phyloP scores from a whole-genome alignment of 2,888 invertebrate species.

The Habroteleia sp. region DNA sequence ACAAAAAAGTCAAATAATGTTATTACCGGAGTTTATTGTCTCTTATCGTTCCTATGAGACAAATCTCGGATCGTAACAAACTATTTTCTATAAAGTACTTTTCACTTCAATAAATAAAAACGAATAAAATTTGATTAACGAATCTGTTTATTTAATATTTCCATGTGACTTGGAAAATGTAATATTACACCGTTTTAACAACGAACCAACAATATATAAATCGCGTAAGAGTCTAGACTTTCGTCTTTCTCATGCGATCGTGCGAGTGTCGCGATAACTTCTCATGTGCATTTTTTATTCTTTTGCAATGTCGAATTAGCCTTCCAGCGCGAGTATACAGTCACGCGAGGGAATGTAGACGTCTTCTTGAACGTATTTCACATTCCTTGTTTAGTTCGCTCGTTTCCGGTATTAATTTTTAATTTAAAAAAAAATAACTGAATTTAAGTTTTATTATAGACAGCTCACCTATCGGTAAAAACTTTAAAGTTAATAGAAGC shows the following conservation, averaged over 20 bases:
- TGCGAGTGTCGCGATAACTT: conserved; percentile 54
- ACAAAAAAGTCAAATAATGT: conserved; percentile 38
- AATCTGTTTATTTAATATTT: conserved; percentile 30
- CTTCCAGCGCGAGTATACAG: conserved; percentile 38
- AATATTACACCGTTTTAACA: conserved; percentile 45
- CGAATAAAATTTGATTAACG: too few relatives aligned
- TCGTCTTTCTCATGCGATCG: conserved; percentile 52
- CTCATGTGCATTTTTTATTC: conserved; percentile 31
- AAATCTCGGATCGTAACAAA: too few relatives aligned
- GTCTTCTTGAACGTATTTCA: conserved; percentile 41
- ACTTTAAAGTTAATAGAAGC: too few relatives aligned
- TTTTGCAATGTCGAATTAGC: conserved; percentile 55
- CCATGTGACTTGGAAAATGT: conserved; percentile 30
- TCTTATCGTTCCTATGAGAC: conserved; percentile 7
- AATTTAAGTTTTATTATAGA: too few relatives aligned
- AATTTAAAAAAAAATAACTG: conserved; percentile 16
- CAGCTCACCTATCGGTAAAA: too few relatives aligned
- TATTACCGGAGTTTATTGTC: conserved; percentile 51
- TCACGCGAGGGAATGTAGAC: conserved; percentile 50
- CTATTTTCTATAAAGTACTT: too few relatives aligned
- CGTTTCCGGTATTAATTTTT: conserved; percentile 31
- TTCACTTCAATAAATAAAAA: too few relatives aligned
- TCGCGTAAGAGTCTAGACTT: conserved; percentile 23
- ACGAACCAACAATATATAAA: conserved; percentile 44
- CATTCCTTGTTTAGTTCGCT: conserved; percentile 17